Base-by-base conservation (phyloP, 2,888 invertebrate genomes). In the Melanargia galathea region DNA sequence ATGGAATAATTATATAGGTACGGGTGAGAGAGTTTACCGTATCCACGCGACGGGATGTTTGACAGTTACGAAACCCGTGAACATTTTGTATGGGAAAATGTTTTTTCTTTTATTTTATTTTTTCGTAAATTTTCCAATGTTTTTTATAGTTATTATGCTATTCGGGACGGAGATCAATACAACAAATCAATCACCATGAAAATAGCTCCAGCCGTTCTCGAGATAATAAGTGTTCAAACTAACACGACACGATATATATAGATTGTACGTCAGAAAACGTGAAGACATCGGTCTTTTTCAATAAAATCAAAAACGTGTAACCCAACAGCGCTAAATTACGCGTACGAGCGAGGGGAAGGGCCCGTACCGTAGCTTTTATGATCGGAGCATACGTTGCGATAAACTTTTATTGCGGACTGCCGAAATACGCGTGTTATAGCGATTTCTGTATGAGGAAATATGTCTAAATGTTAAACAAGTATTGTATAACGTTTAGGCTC, bases 321-420 rank as follows among this genome's bases (percentile, higher is more conserved):
- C 56, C 54, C 59, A 64, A 35, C 55, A 54, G 49, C 61, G 38
- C 51, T 51, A 46, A 64, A 62, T 62, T 51, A 57, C 62, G 51
- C 40, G 24, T 60, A 22, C 33, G 45, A 54, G 11, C 52, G 52
- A 33, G 16, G 30, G 30, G 30, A 45, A 46, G 33, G 57, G 52
- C 72, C 71, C 67, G 69, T 62, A 69, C 64, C 70, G 65, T 74
- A 73, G 71, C 74, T 74, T 78, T 80, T 79, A 80, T 74, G 76
- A 73, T 73, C 73, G 71, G 57, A 71, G 72, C 79, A 79, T 75
- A 77, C 76, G 79, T 67, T 67, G 70, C 77, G 75, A 76, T 77
- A 77, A 78, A 78, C 70, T 79, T 80, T 80, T 80, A 80, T 75
- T 75, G 70, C 73, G 43, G 65, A 70, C 66, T 67, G 72, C 65